Conservation (phyloP, 2,113 vertebrate genomes). For the Archocentrus centrarchus region DNA sequence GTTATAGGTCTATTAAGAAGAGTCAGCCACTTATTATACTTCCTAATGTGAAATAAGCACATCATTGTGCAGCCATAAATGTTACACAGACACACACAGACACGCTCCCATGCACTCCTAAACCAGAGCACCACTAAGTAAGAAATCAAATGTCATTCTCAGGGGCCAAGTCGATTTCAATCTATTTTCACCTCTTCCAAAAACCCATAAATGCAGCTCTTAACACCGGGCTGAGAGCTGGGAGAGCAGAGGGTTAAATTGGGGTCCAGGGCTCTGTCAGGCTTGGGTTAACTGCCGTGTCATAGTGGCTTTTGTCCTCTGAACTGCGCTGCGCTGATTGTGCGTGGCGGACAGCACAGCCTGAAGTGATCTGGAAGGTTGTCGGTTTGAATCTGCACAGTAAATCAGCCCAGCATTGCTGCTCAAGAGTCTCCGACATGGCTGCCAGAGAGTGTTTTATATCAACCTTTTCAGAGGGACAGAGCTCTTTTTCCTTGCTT, state of each 20-base stretch:
- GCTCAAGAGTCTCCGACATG: neutral
- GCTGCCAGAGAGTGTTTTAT: conserved; percentile 20
- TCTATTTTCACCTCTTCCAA: conserved; percentile 52
- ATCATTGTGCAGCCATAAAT: neutral
- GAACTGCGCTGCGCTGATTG: neutral
- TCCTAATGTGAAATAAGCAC: neutral
- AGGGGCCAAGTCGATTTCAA: conserved; percentile 54
- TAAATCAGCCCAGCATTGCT: neutral
- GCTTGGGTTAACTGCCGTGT: conserved; percentile 54
- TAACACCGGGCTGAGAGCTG: conserved; percentile 28
- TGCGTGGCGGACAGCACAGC: neutral
- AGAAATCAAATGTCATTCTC: conserved; percentile 52
- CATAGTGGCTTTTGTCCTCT: conserved; percentile 54
- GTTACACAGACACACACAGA: neutral
- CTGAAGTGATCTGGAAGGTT: conserved; percentile 32
- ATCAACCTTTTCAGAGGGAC: conserved; percentile 9
- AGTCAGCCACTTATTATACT: neutral
- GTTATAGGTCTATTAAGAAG: rapidly evolving
- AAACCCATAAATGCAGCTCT: conserved; percentile 63
- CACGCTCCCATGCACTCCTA: neutral
- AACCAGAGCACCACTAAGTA: conserved; percentile 11
- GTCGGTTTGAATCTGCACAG: conserved; percentile 33
- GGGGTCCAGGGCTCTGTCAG: conserved; percentile 13
- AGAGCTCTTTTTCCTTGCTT: conserved; percentile 4
- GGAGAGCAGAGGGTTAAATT: conserved; percentile 44